phyloP scores from a whole-genome alignment of 2,888 invertebrate genomes.

The Cerceris ruficornis region DNA sequence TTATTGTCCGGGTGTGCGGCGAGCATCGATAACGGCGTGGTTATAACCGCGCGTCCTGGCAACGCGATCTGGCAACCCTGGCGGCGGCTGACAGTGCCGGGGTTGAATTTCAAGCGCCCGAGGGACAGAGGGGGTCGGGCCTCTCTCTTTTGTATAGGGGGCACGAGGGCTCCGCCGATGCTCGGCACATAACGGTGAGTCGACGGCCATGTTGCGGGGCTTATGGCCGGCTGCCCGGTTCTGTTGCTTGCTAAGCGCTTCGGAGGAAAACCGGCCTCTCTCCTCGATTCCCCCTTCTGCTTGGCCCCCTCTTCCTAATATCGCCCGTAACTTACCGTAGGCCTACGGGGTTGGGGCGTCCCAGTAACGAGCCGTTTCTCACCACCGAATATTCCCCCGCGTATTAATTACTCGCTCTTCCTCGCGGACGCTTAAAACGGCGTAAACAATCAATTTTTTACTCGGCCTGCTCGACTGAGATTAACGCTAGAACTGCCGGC shows the following conservation, averaged over 20 bases:
- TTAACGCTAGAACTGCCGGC: no score
- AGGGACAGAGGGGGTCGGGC: constrained; percentile 73
- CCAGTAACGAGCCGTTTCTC: constrained; percentile 47
- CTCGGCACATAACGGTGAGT: constrained; percentile 77
- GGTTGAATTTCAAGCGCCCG: constrained; percentile 79
- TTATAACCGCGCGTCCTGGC: constrained; percentile 52
- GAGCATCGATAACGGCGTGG: constrained; percentile 64
- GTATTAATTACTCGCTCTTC: constrained; percentile 38
- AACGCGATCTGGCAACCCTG: constrained; percentile 73
- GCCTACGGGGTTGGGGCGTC: constrained; percentile 52
- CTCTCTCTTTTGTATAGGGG: constrained; percentile 75
- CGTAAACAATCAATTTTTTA: constrained; percentile 11
- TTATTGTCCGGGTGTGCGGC: constrained; percentile 59
- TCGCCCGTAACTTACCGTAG: constrained; percentile 18
- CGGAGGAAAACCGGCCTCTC: constrained; percentile 71
- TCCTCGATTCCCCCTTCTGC: constrained; percentile 49
- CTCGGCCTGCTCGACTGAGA: no score
- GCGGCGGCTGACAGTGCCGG: constrained; percentile 66
- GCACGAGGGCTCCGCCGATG: constrained; percentile 72
- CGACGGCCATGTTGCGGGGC: constrained; percentile 75
- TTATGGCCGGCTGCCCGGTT: constrained; percentile 72
- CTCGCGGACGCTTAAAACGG: constrained; percentile 8
- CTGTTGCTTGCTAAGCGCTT: constrained; percentile 45
- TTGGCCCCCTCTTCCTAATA: constrained; percentile 43
- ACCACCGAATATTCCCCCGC: constrained; percentile 51